Percentiles rank a stretch among this genome's conserved stretches.
phyloP scores from a whole-genome alignment of 2,888 invertebrate species.

The Cylindroiulus punctatus region DNA sequence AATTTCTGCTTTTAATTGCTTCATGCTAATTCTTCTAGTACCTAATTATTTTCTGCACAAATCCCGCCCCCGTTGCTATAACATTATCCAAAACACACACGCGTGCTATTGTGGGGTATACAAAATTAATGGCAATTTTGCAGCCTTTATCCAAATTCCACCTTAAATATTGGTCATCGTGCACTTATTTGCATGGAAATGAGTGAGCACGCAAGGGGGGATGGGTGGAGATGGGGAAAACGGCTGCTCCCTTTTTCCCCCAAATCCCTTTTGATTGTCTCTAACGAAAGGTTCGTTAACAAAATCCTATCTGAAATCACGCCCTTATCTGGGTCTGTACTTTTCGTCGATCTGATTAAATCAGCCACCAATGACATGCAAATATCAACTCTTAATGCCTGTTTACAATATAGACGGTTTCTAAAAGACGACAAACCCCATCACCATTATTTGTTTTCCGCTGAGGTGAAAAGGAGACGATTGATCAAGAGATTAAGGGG shows the following conservation, averaged over 20 bases:
- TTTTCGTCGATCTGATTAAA: constrained; percentile 50
- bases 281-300: constrained; percentile 49
- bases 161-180: constrained; percentile 44
- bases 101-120: constrained; percentile 10
- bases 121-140: constrained; percentile 20
- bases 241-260: background rate
- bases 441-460: constrained; percentile 39
- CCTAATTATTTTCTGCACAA: constrained; percentile 31
- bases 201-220: constrained; percentile 2
- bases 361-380: constrained; percentile 51
- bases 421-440: constrained; percentile 20
- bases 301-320: constrained; percentile 48
- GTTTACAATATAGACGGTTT: constrained; percentile 37
- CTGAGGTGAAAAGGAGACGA: constrained; percentile 40
- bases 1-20: constrained; percentile 45
- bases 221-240: background rate
- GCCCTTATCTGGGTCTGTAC: constrained; percentile 46
- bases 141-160: constrained; percentile 21
- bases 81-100: constrained; percentile 44
- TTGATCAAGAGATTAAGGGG: constrained; percentile 16
- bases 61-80: constrained; percentile 45
- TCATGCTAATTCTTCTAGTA: constrained; percentile 40
- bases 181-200: constrained; percentile 43
- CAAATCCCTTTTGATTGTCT: constrained; percentile 47
- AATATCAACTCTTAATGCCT: constrained; percentile 50